phyloP scores from a whole-genome alignment of 2,888 invertebrate genomes.

The Chymomyza caudatula region DNA sequence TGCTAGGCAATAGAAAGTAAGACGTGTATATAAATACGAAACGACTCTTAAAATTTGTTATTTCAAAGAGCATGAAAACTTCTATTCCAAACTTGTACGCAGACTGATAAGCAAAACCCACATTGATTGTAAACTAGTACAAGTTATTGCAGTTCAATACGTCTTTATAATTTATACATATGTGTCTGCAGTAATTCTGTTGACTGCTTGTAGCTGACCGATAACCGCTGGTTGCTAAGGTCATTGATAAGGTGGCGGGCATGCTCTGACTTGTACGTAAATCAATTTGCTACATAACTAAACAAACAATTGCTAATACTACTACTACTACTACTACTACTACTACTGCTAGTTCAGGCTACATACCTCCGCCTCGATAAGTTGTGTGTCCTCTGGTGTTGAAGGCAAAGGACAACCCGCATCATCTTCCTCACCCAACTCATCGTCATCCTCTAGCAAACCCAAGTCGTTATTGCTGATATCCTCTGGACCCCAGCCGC shows the following conservation, averaged over 20 bases:
- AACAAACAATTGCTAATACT: neutral
- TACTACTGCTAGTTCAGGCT: neutral
- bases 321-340: neutral
- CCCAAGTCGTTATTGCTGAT: constrained; percentile 75
- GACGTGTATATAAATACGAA: neutral
- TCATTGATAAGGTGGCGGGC: constrained; percentile 35
- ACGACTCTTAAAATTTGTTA: no score
- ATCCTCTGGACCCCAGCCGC: constrained; percentile 76
- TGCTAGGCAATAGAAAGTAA: neutral
- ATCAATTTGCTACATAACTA: constrained; percentile 7
- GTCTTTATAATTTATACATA: neutral
- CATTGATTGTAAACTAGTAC: neutral
- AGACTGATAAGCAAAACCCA: neutral
- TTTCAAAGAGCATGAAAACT: no score
- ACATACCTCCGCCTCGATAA: constrained; percentile 87
- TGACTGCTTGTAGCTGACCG: neutral
- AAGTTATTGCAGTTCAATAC: neutral
- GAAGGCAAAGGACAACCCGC: constrained; percentile 91
- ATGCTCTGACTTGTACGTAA: constrained; percentile 17
- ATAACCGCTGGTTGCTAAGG: constrained; percentile 40
- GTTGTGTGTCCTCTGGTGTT: constrained; percentile 90
- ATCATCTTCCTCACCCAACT: constrained; percentile 83
- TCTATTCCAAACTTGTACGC: neutral
- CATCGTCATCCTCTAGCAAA: constrained; percentile 75
- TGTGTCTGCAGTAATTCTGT: no score